Conservation (phyloP, 53 echinoderm and acorn worm genomes). For the Patiria pectinifera region DNA sequence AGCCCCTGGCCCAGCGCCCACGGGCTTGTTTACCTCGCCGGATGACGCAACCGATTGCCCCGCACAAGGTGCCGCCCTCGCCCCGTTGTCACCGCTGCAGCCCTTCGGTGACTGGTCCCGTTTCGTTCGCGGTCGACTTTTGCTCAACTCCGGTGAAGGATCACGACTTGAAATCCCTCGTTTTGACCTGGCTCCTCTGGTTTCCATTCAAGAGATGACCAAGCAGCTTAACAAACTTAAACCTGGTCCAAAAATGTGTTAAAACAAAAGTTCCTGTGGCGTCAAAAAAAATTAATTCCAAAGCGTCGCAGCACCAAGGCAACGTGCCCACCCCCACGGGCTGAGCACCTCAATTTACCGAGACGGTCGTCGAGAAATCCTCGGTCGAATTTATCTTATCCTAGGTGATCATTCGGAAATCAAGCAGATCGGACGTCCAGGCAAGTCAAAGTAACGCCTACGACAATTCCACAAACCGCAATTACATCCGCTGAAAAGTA, state of each 20-base stretch:
- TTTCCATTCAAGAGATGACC: conserved; percentile 6
- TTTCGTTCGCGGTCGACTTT: conserved; percentile 31
- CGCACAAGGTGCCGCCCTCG: conserved; percentile 19
- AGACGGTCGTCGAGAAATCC: not conserved
- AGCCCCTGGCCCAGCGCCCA: not conserved
- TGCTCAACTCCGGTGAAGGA: conserved; percentile 48
- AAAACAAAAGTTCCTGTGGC: not conserved
- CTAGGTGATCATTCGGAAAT: not conserved
- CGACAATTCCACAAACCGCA: conserved; percentile 33
- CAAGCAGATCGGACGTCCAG: not conserved
- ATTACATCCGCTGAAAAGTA: conserved; percentile 13
- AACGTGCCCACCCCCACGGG: not conserved
- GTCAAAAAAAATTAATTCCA: not conserved
- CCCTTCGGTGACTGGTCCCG: conserved; percentile 21
- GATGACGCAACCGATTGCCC: conserved; percentile 45
- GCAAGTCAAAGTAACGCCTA: conserved; percentile 23
- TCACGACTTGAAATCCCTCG: conserved; percentile 42
- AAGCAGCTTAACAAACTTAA: not conserved
- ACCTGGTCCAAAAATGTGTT: not conserved
- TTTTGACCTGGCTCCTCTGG: conserved; percentile 19
- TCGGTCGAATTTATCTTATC: conserved; percentile 11
- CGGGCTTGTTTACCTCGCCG: conserved; percentile 27
- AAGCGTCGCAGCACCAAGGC: conserved; percentile 45
- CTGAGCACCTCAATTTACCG: not conserved
- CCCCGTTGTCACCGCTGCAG: conserved; percentile 1